Evolutionary conservation across 2,113 vertebrate genomes (phyloP).

Genomic region (Phylloscopus trochiloides): DNA sequence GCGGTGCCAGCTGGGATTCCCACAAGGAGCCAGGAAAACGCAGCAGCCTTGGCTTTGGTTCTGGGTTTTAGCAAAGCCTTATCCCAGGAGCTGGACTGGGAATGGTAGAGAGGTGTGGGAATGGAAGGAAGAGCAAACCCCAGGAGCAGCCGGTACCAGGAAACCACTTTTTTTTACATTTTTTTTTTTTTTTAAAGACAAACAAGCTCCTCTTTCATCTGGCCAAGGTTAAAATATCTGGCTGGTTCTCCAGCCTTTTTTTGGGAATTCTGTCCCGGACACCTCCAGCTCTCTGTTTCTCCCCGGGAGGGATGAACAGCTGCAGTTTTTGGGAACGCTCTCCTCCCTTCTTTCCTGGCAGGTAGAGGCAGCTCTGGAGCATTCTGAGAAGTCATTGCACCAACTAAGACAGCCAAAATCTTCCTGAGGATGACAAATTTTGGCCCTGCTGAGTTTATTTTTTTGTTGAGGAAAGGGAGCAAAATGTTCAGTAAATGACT

Average conservation of each 20-base stretch:
- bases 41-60: not conserved
- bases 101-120: not conserved
- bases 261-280: not conserved
- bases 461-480: not conserved
- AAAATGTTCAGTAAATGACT: not conserved
- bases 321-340: not conserved
- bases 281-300: not conserved
- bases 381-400: not conserved
- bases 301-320: not conserved
- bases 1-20: conserved; percentile 34
- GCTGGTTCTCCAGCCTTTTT: not conserved
- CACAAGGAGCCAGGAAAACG: conserved; percentile 60
- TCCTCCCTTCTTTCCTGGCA: conserved; percentile 25
- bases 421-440: not conserved
- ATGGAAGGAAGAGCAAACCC: not conserved
- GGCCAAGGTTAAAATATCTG: not conserved
- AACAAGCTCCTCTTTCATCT: not conserved
- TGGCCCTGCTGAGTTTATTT: not conserved
- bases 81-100: not conserved
- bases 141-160: not conserved
- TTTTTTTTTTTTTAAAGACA: not conserved
- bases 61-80: not conserved
- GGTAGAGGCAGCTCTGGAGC: not conserved
- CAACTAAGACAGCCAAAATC: not conserved
- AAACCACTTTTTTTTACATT: not conserved